Base-by-base conservation (phyloP, 1,140 invertebrate genomes). In the Orchestia grillus region DNA sequence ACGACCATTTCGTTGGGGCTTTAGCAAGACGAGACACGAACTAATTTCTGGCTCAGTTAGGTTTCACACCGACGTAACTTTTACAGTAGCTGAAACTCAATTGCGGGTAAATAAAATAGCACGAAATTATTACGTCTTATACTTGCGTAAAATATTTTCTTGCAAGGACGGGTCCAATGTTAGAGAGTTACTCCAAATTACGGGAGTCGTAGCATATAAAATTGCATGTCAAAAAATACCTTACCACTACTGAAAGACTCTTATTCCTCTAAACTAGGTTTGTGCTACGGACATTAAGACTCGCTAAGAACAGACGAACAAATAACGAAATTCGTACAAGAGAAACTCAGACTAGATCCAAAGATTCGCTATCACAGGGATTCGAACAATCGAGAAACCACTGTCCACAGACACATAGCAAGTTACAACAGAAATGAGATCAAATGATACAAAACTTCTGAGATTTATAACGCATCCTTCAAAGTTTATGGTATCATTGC, bases 301-400 rank as follows among this genome's bases (percentile, higher is more conserved):
- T 45, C 44, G 44, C 36, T n/a, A 94, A 44, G 43, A 45, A 90
- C 88, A 90, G 88, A 42, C 88, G 88, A 44, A 94, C 92, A 47
- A 45, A 45, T 40, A 94, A 47, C 92, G 92, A n/a, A 94, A 45
- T 94, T 94, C 92, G 44, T 44, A 94, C 62, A 94, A 47, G 44
- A 94, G 92, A 94, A 94, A 44, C 92, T 94, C 44, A 42, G 92
- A 94, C 92, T 94, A 94, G 92, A 94, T 45, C 92, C 92, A 94
- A 94, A 94, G 44, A 94, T 94, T 94, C 92, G 92, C 92, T 94
- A 94, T 94, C 92, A 94, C 92, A 94, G 92, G 43, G 92, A 44
- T n/a, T 42, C 44, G 44, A 94, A 94, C 44, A 47, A 94, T 94
- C 43, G 92, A 94, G 44, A 94, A 94, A 94, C 43, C 44, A 47